Evolutionary conservation across 2,888 invertebrate species (phyloP).

Genomic region (Alviniconcha strummeri): DNA sequence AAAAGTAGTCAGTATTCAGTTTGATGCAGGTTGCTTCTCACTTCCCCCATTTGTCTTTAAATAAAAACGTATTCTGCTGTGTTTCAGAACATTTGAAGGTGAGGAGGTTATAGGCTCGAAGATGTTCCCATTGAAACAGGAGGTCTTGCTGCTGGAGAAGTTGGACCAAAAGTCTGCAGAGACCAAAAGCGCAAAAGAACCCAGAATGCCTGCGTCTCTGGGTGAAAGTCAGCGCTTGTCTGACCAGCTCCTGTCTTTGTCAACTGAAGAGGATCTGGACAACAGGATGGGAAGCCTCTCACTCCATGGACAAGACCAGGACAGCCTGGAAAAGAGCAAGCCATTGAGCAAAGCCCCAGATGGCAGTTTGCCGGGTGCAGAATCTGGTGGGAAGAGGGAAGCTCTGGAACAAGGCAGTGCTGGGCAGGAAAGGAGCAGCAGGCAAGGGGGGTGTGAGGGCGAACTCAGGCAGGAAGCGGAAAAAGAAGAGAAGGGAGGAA

Average conservation of each 20-base stretch:
- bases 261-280: not conserved
- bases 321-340: no score
- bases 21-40: no score
- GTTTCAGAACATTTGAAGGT: slow-evolving; percentile 51
- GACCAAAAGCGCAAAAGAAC: not conserved
- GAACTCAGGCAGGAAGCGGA: not conserved
- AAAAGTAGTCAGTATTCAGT: no score
- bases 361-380: not conserved
- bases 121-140: slow-evolving; percentile 41
- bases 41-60: no score
- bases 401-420: not conserved
- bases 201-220: not conserved
- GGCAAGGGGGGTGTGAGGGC: not conserved
- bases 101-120: slow-evolving; percentile 50
- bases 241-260: not conserved
- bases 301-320: not conserved
- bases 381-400: not conserved
- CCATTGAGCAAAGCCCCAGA: no score
- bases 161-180: slow-evolving; percentile 38
- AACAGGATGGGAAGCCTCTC: not conserved
- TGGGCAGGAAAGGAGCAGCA: not conserved
- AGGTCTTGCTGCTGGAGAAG: slow-evolving; percentile 46
- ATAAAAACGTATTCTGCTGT: no score
- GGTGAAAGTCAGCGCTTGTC: not conserved
- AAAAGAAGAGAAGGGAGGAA: not conserved